Percentiles rank a stretch among this genome's conserved stretches.
phyloP scores from a whole-genome alignment of 2,888 invertebrate genomes.

The Macrosoma leucophasiata region DNA sequence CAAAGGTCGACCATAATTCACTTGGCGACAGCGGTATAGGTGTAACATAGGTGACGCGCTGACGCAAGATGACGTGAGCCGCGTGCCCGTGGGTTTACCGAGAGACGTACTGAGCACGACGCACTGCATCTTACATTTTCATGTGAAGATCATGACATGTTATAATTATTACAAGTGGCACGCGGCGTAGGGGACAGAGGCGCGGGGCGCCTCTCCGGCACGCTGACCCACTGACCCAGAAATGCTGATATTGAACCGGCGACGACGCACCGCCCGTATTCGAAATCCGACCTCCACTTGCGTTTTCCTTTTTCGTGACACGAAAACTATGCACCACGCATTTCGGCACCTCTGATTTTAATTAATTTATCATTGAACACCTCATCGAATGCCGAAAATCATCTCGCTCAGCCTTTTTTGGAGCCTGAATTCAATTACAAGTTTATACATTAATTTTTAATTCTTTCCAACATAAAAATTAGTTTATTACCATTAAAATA shows the following conservation, averaged over 20 bases:
- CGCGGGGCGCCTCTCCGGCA: slow-evolving; percentile 49
- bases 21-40: slow-evolving; percentile 8
- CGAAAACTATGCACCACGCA: slow-evolving; percentile 15
- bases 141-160: slow-evolving; percentile 54
- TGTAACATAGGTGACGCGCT: slow-evolving; percentile 13
- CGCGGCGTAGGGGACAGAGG: slow-evolving; percentile 35
- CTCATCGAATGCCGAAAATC: no score
- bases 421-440: no score
- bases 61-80: slow-evolving; percentile 22
- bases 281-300: slow-evolving; percentile 66
- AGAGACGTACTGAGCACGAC: slow-evolving; percentile 1
- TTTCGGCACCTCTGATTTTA: neutral
- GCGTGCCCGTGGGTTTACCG: slow-evolving; percentile 2
- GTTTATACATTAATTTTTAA: no score
- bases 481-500: no score
- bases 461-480: no score
- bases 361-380: no score
- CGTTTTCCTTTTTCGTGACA: slow-evolving; percentile 46
- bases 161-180: slow-evolving; percentile 36
- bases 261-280: slow-evolving; percentile 60
- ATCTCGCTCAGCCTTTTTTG: no score
- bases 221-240: slow-evolving; percentile 73
- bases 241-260: slow-evolving; percentile 72
- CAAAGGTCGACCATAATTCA: slow-evolving; percentile 38
- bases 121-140: slow-evolving; percentile 31